phyloP scores from a whole-genome alignment of 2,797 vertebrate species.

The Manis crassicaudata region DNA sequence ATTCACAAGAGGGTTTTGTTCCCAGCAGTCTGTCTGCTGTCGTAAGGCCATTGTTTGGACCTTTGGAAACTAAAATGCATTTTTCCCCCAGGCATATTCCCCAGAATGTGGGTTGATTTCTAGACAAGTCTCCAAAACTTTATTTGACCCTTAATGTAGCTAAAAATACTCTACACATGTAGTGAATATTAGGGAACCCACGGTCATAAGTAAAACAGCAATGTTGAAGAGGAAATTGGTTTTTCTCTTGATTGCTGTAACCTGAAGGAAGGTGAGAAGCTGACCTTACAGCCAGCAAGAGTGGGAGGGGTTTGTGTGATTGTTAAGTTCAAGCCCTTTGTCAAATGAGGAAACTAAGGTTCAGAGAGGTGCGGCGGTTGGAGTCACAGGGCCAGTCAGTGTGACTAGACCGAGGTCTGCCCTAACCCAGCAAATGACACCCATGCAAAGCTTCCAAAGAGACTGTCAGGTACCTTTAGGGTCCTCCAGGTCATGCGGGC shows the following conservation, averaged over 20 bases:
- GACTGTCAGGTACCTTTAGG: background rate
- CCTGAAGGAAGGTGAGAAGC: background rate
- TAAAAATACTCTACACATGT: background rate
- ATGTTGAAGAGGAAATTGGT: background rate
- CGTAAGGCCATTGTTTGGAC: background rate
- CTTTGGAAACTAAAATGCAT: conserved; percentile 38
- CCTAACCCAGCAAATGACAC: too few relatives aligned
- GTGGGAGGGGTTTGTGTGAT: background rate
- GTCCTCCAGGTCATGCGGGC: background rate
- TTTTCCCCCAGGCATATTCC: background rate
- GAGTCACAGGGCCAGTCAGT: background rate
- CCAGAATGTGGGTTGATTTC: background rate
- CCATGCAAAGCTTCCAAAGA: background rate
- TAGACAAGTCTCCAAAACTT: background rate
- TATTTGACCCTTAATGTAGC: background rate
- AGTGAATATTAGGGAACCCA: background rate
- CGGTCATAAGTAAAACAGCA: background rate
- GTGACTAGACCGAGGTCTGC: background rate
- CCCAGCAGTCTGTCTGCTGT: background rate
- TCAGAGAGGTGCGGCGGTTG: background rate
- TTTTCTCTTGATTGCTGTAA: background rate
- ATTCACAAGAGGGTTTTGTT: conserved; percentile 38
- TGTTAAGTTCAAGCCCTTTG: background rate
- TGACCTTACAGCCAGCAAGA: background rate
- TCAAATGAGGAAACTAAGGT: background rate